phyloP scores from a whole-genome alignment of 2,888 invertebrate species.

The Chironomus tentans region DNA sequence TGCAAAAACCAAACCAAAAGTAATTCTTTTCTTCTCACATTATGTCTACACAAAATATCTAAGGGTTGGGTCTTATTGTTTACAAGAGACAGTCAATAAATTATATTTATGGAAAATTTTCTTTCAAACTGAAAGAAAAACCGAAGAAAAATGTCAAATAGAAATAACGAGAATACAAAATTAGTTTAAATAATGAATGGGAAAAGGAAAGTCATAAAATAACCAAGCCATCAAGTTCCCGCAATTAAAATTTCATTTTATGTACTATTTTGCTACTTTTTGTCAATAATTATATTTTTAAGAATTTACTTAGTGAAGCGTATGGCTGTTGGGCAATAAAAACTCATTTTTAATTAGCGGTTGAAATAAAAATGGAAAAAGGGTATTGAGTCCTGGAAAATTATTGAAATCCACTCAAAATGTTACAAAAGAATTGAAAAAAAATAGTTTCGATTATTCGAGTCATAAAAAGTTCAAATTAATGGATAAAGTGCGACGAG shows the following conservation, averaged over 20 bases:
- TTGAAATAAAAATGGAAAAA: too few species aligned
- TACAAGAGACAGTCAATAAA: background rate
- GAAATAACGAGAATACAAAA: background rate
- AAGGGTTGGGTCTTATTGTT: background rate
- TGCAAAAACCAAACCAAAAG: too few species aligned
- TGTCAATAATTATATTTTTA: background rate
- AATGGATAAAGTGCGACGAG: background rate
- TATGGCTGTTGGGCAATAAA: too few species aligned
- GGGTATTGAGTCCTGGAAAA: too few species aligned
- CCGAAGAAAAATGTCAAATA: background rate
- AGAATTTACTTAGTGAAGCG: background rate
- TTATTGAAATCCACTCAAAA: constrained; percentile 1
- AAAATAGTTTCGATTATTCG: background rate
- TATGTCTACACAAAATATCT: background rate
- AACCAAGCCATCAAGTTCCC: background rate
- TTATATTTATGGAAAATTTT: background rate
- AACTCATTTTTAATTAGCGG: too few species aligned
- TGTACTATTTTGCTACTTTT: background rate
- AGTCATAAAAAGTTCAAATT: background rate
- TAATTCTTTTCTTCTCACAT: too few species aligned
- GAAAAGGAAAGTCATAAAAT: too few species aligned
- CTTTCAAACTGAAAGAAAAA: background rate
- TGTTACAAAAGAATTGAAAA: background rate
- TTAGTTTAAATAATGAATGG: background rate
- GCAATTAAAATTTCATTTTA: background rate